Base-by-base conservation (phyloP, 2,888 invertebrate genomes). In the Caenorhabditis sp. region DNA sequence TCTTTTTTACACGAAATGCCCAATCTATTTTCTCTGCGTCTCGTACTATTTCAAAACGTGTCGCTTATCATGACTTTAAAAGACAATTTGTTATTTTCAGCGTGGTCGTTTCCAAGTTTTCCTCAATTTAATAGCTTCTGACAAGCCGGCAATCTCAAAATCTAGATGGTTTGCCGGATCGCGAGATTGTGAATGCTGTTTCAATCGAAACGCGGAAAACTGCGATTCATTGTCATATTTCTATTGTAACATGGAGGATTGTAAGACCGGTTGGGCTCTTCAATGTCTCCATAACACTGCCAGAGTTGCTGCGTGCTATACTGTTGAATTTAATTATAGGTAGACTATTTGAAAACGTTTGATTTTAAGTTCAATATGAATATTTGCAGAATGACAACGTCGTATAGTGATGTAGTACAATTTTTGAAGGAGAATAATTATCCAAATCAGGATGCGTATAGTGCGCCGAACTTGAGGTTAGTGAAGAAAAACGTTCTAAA, bases 91-190 rank as follows among this genome's bases (percentile, higher is more conserved):
- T 50, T 21, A 23, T 27, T 77, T 85, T 67, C 73, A 85, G 85
- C 75, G 86, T 49, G 86, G 86, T 54, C 84, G 86, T 0, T 86
- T 86, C 77, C 86, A 86, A 83, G 86, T 86, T 1, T 86, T 84
- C 70, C 74, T 86, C 26, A 86, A 86, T 63, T 69, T 86, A 58
- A 86, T 86, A 59, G 77, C 83, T 37, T 82, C 86, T 53, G 81
- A 81, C 23, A 81, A 84, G 23, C 81, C 84, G 31, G 77, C 86
- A 0, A 85, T 86, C 57, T 71, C 81, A 1, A 81, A 84, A 59
- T 72, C 75, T 53, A 74, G 79, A 27, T 86, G 86, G 86, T 82
- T 86, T 64, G 81, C 79, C 19, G 83, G 84, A 12, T 83, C 83
- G n/a, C 76, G 81, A 57, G 81, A 81, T 50, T 79, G 79, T 62